Base-by-base conservation (phyloP, 2,797 vertebrate genomes). In the Tragelaphus oryx region DNA sequence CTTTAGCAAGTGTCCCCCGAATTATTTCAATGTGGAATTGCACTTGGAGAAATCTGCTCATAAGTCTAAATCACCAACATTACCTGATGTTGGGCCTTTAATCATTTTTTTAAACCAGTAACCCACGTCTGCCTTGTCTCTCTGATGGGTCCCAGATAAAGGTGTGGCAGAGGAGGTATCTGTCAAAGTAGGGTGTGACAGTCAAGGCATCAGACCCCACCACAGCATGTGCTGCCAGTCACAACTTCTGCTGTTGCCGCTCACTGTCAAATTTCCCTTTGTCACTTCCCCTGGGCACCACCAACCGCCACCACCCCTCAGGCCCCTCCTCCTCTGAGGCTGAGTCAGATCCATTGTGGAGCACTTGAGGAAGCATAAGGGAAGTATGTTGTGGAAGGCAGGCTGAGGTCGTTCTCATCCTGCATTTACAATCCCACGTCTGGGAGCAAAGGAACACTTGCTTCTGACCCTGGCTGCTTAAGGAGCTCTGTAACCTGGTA, bases 161-260 rank as follows among this genome's bases (percentile, higher is more conserved):
- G 76, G 48, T 95, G n/a, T 92, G 74, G n/a, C 88, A 90, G 54
- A 86, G 65, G 60, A 89, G 92, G 50, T 17, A 24, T 37, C 44
- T 82, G 60, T 86, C 33, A 30, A 0, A 0, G 60, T 17, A 26
- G 91, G 52, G 57, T 78, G 57, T 96, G 90, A 90, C 75, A 88
- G 74, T 89, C 85, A 83, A 4, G 2, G 75, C 44, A 37, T 94
- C 93, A 87, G 22, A 37, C 50, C 78, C 92, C 68, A 87, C 92
- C 93, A 82, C 95, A 96, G 48, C 52, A 52, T 41, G 28, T 94
- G 88, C 52, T 59, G 50, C 80, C 57, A 68, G 48, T 54, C 37
- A 87, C 89, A 87, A 91, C 91, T 96, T 95, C 93, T 97, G 93
- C 97, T 96, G 76, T 96, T 89, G 87, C 94, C 83, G 57, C 57